These are phyloP conservation scores for Equus przewalskii DNA, from an alignment of 2,113 vertebrate genomes.

Conservation along the genomic window DNA sequence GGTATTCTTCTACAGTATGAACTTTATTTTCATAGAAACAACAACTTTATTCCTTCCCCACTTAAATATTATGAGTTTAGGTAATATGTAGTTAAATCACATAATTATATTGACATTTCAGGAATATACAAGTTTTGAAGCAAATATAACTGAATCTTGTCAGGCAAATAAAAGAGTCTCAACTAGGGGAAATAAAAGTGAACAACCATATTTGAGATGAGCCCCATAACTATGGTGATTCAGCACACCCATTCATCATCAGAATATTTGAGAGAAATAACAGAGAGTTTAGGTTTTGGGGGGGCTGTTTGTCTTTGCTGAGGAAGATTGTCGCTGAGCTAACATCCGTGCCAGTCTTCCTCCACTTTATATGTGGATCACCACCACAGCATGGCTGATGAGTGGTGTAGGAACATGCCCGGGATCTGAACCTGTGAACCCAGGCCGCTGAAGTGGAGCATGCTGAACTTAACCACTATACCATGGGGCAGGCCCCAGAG, in stretches of 20 bases:
- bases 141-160: constrained; percentile 45
- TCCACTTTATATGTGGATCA: too few species aligned
- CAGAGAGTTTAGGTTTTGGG: background rate
- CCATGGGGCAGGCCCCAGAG: too few species aligned
- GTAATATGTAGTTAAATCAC: constrained; percentile 40
- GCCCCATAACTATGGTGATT: background rate
- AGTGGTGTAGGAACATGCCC: too few species aligned
- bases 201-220: background rate
- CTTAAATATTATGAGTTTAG: background rate
- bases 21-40: constrained; percentile 51
- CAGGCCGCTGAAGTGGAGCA: too few species aligned
- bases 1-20: background rate
- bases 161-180: background rate
- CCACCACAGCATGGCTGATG: too few species aligned
- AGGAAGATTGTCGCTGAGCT: too few species aligned
- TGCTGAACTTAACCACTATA: too few species aligned
- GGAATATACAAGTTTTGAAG: background rate
- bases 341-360: too few species aligned
- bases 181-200: background rate
- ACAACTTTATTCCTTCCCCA: background rate
- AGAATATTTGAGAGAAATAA: background rate
- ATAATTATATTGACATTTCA: constrained; percentile 5
- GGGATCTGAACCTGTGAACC: too few species aligned
- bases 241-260: background rate
- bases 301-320: too few species aligned